Evolutionary conservation across 2,888 invertebrate genomes (phyloP), one percentile per base, ranked within the genome.

Genomic region (Dicranocentrus wangi): DNA sequence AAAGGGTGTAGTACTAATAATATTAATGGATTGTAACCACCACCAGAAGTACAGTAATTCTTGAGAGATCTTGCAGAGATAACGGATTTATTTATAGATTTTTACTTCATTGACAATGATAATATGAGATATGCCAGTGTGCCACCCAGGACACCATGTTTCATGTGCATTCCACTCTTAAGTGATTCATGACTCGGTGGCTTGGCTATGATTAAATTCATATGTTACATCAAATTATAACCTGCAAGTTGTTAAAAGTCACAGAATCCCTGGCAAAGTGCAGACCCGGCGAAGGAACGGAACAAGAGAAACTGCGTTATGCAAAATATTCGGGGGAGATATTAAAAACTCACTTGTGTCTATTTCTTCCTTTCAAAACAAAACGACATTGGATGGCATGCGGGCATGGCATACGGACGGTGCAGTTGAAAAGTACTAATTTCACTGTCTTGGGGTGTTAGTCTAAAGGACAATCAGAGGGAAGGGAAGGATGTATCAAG

Each of bases 51-150:
- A 8, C 42, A 25, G 13, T 15, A 23, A 55, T 32, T 58, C 58
- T 23, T 32, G 32, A 32, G 61, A 13, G 61, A 61, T 68, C 8
- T 23, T 27, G 10, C 15, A 17, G 17, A 43, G 65, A 66, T 27
- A 47, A 51, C n/a, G n/a, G 25, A 47, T 72, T 72, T 72, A 72
- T 72, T 72, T 63, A 72, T 72, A 72, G 63, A 63, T 32, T 32
- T 43, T 42, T 60, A 60, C 60, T 63, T 32, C 32, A 72, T 72
- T 72, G 72, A 72, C 72, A 72, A 51, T 63, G 51, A 13, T 61
- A 61, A 71, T 72, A 27, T 61, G 43, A 60, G 25, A 39, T 19
- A 10, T 10, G 1, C 23, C 39, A 15, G 21, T 43, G 47, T 61
- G 60, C 58, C 55, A 69, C 69, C 70, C 58, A 39, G 32, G 13